Percentiles rank a stretch among this genome's conserved stretches.
Evolutionary conservation across 2,113 vertebrate species (phyloP).

Genomic region (Labrus mixtus): DNA sequence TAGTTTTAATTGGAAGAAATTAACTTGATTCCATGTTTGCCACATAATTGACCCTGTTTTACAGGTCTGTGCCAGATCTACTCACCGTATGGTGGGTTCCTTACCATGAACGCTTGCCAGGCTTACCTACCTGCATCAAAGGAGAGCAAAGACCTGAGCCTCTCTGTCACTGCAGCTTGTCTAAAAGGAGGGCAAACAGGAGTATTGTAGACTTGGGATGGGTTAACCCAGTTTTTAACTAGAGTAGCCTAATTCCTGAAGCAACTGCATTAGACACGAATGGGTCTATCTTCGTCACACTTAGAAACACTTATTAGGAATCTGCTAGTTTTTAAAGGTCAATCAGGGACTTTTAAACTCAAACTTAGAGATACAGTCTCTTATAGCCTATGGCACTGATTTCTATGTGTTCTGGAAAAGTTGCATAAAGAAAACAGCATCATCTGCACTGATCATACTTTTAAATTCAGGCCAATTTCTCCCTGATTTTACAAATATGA

Average conservation of each 20-base stretch:
- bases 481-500: no score
- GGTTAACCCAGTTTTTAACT: slow-evolving; percentile 55
- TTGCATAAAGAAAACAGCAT: background rate
- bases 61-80: slow-evolving; percentile 23
- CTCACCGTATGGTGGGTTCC: slow-evolving; percentile 17
- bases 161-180: slow-evolving; percentile 19
- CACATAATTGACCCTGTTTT: slow-evolving; percentile 35
- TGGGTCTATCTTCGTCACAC: slow-evolving; percentile 18
- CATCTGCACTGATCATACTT: background rate
- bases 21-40: background rate
- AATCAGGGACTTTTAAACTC: background rate
- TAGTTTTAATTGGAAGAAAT: no score
- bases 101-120: slow-evolving; percentile 1
- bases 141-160: slow-evolving; percentile 3
- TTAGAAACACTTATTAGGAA: background rate
- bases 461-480: background rate
- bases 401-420: no score
- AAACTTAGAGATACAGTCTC: background rate
- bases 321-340: background rate
- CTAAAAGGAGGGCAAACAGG: slow-evolving; percentile 41
- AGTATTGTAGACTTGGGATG: slow-evolving; percentile 22
- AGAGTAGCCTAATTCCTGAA: slow-evolving; percentile 44
- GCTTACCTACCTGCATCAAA: slow-evolving; percentile 15
- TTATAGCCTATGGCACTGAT: background rate
- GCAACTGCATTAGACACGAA: slow-evolving; percentile 26